A percentile compares a stretch with the other conserved stretches of the same genome.
Evolutionary conservation across 2,888 invertebrate genomes (phyloP).

Genomic region (Automeris io): DNA sequence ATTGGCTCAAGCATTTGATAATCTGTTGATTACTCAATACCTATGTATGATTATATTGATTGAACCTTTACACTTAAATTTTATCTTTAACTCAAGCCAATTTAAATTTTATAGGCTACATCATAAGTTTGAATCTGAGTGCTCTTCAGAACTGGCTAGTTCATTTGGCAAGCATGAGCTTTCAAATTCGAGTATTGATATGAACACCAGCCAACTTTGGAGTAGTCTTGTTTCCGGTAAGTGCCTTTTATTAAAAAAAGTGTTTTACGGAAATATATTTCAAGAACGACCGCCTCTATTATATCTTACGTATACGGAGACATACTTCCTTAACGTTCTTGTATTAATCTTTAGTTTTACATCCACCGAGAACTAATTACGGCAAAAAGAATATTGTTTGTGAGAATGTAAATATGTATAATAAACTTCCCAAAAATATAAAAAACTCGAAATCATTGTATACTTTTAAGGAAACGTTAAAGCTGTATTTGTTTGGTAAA

Average conservation of each 20-base stretch:
- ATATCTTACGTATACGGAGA: no score
- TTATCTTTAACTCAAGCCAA: neutral
- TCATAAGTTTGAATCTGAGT: constrained; percentile 6
- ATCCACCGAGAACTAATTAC: no score
- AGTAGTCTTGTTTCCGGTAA: constrained; percentile 28
- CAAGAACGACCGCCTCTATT: constrained; percentile 11
- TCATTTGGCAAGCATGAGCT: constrained; percentile 34
- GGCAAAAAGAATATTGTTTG: no score
- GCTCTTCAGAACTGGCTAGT: constrained; percentile 18
- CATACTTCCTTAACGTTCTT: neutral
- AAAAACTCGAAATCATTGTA: no score
- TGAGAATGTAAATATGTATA: no score
- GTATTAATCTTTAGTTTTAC: no score
- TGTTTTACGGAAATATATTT: constrained; percentile 13
- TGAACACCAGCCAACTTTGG: constrained; percentile 31
- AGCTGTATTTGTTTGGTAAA: no score
- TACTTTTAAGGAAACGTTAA: no score
- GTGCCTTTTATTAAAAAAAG: constrained; percentile 8
- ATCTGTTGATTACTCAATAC: constrained; percentile 25
- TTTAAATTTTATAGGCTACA: neutral
- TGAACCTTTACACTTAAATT: constrained; percentile 13
- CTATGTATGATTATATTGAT: constrained; percentile 22
- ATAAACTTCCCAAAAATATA: no score
- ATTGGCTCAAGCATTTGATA: constrained; percentile 22
- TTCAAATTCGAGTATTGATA: constrained; percentile 29